Evolutionary conservation across 2,797 vertebrate species (phyloP).

Genomic region (Halcyon smyrnensis): DNA sequence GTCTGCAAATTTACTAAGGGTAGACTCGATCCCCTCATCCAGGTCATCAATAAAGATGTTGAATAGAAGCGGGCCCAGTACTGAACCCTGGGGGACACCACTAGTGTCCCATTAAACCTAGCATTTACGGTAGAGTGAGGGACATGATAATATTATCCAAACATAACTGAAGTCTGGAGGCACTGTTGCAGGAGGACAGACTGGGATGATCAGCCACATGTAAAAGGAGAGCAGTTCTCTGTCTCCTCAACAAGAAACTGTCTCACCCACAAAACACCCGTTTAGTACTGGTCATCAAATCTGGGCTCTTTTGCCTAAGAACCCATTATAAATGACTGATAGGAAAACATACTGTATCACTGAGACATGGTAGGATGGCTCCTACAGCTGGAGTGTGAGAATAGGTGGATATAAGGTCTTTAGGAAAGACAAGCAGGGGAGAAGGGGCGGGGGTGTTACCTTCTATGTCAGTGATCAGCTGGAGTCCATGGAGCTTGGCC

Average conservation of each 20-base stretch:
- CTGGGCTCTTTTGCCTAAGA: not conserved
- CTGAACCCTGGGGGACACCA: too few species aligned
- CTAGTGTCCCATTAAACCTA: not conserved
- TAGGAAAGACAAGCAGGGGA: too few species aligned
- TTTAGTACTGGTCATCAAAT: not conserved
- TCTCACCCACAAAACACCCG: not conserved
- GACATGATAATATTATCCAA: not conserved
- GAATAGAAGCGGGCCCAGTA: too few species aligned
- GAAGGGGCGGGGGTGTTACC: too few species aligned
- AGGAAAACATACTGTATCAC: not conserved
- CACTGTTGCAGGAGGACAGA: not conserved
- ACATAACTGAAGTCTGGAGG: not conserved
- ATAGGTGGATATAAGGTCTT: too few species aligned
- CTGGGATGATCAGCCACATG: not conserved
- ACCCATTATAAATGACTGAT: not conserved
- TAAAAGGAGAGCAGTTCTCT: not conserved
- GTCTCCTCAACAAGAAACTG: not conserved
- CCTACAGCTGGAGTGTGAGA: too few species aligned
- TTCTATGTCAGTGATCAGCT: too few species aligned
- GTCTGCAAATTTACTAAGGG: too few species aligned
- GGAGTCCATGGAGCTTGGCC: too few species aligned
- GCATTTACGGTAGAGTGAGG: not conserved
- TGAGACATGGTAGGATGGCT: too few species aligned
- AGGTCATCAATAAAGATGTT: too few species aligned
- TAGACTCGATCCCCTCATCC: too few species aligned